Conservation (phyloP, 2,113 vertebrate genomes). For the Planiliza haematocheilus region DNA sequence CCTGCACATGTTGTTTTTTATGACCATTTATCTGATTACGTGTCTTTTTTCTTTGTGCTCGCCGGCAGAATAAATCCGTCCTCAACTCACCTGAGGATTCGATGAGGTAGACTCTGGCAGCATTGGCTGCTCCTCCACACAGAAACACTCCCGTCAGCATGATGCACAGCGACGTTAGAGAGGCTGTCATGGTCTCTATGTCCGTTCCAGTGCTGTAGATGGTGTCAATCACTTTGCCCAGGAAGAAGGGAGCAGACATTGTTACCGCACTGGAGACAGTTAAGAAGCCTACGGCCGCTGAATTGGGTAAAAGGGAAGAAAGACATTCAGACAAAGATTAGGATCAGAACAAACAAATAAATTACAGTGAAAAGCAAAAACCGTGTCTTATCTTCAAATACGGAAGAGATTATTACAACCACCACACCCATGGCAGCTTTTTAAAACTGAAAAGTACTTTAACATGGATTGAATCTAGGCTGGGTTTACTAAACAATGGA, state of each 20-base stretch:
- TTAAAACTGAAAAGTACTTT: too few species aligned
- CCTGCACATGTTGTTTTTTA: too few species aligned
- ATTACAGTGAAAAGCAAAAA: neutral
- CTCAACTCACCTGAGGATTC: conserved; percentile 89
- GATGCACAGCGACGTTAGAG: conserved; percentile 88
- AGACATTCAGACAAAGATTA: neutral
- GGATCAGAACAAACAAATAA: neutral
- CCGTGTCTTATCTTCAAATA: conserved; percentile 77
- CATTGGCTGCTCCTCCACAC: conserved; percentile 92
- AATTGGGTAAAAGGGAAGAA: conserved; percentile 5
- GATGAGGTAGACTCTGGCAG: conserved; percentile 95
- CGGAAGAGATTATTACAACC: too few species aligned
- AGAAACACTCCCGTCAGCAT: conserved; percentile 90
- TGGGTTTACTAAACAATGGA: too few species aligned
- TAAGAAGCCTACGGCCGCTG: conserved; percentile 94
- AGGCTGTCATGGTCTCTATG: conserved; percentile 78
- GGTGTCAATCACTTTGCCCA: conserved; percentile 94
- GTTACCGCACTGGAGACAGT: conserved; percentile 93
- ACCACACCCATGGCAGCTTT: neutral
- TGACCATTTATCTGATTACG: neutral
- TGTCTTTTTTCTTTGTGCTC: neutral
- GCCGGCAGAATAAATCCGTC: too few species aligned
- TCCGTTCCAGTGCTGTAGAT: conserved; percentile 87
- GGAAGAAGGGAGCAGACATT: conserved; percentile 96
- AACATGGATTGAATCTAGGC: too few species aligned